Evolutionary conservation across 2,113 vertebrate genomes (phyloP), one percentile per base, ranked within the genome.

Genomic region (Ornithorhynchus anatinus): DNA sequence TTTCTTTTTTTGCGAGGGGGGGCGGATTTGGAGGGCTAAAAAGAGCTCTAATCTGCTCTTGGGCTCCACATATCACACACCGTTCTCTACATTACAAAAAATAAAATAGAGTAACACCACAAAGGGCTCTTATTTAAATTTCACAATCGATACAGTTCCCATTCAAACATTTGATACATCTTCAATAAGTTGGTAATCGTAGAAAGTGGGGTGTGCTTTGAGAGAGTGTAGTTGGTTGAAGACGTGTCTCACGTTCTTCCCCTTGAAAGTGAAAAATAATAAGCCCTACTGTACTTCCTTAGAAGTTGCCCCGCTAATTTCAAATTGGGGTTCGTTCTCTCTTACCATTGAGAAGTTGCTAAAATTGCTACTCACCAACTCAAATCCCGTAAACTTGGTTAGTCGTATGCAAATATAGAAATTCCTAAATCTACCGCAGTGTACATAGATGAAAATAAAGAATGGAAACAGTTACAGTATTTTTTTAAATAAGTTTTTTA

Each of bases 371-470:
- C 70, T 89, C 61, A 62, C 63, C 76, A 50, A 79, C 52, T 74
- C 73, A 79, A 69, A 53, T 74, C 61, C 37, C 53, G 40, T 9
- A 17, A 74, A 84, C 72, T 81, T 91, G 88, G 85, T 84, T 87
- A 89, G 85, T 88, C 80, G 77, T 84, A 65, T 89, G 73, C 85
- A 91, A 88, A 87, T 74, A 82, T 87, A 85, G 74, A 90, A 85
- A 88, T 89, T 87, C 86, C 81, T 91, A 86, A 91, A 84, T 11
- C 68, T 88, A 80, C 89, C 85, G 82, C 71, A 84, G 37, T 93
- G 88, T 92, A 93, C 56, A 87, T 91, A 92, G 87, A 90, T 93
- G 87, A 92, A 94, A 92, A 93, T 89, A 89, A 90, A 77, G 82
- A 90, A 91, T 90, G 82, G 84, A 91, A 81, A 90, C 85, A 90